Conservation (phyloP, 1,140 invertebrate genomes). For the Drosophila lacteicornis region DNA sequence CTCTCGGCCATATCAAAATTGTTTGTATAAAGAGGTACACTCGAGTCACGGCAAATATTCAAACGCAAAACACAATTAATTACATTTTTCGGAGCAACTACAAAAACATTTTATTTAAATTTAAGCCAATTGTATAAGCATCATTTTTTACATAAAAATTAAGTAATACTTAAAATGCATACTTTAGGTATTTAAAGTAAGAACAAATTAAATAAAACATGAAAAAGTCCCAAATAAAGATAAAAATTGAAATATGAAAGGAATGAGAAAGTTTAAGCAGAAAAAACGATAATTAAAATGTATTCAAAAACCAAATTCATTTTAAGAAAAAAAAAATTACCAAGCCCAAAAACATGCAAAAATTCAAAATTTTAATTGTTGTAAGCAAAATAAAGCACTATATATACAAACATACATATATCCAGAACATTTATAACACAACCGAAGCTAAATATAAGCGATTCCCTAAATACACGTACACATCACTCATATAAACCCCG, state of each 20-base stretch:
- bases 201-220: conserved; percentile 50
- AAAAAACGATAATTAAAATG: conserved; percentile 28
- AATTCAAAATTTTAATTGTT: conserved; percentile 83
- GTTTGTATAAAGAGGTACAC: conserved; percentile 41
- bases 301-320: conserved; percentile 40
- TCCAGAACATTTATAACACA: conserved; percentile 61
- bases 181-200: conserved; percentile 77
- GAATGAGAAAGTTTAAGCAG: conserved; percentile 31
- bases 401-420: conserved; percentile 78
- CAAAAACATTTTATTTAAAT: conserved; percentile 66
- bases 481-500: conserved; percentile 7
- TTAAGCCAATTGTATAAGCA: conserved; percentile 79
- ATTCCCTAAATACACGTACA: conserved; percentile 13
- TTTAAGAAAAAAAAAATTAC: conserved; percentile 50
- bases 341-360: conserved; percentile 40
- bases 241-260: conserved; percentile 49
- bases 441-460: conserved; percentile 33
- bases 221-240: conserved; percentile 29
- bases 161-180: conserved; percentile 56
- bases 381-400: conserved; percentile 64
- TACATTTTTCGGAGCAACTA: conserved; percentile 74
- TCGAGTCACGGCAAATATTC: conserved; percentile 65
- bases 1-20: conserved; percentile 66
- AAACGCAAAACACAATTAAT: conserved; percentile 59
- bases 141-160: conserved; percentile 72